A percentile compares a stretch with the other conserved stretches of the same genome.
Evolutionary conservation across 2,888 invertebrate genomes (phyloP).

Genomic region (Chirona hameri): DNA sequence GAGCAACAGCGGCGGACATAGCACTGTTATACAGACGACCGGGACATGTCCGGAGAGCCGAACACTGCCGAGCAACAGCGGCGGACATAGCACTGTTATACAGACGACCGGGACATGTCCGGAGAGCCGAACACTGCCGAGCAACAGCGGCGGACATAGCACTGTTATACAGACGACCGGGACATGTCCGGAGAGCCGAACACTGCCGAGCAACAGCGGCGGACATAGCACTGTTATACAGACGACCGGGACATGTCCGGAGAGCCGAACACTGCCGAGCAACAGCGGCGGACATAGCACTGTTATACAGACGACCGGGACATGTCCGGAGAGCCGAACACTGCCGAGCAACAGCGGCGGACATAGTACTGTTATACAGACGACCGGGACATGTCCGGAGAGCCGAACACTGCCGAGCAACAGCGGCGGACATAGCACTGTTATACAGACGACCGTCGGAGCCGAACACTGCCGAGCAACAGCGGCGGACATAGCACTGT

Average conservation of each 20-base stretch:
- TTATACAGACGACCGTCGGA: background rate
- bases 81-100: background rate
- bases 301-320: constrained; percentile 67
- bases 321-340: constrained; percentile 89
- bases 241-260: background rate
- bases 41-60: constrained; percentile 85
- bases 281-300: no score
- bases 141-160: background rate
- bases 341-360: constrained; percentile 52
- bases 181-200: background rate
- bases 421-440: background rate
- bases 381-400: background rate
- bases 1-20: no score
- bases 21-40: constrained; percentile 60
- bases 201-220: background rate
- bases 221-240: background rate
- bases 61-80: constrained; percentile 65
- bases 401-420: background rate
- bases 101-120: background rate
- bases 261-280: constrained; percentile 24
- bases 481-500: background rate
- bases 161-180: background rate
- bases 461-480: background rate
- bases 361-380: background rate
- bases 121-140: background rate